These are phyloP conservation scores for Piliocolobus tephrosceles DNA, from an alignment of 2,113 vertebrate species.

Conservation along the genomic window DNA sequence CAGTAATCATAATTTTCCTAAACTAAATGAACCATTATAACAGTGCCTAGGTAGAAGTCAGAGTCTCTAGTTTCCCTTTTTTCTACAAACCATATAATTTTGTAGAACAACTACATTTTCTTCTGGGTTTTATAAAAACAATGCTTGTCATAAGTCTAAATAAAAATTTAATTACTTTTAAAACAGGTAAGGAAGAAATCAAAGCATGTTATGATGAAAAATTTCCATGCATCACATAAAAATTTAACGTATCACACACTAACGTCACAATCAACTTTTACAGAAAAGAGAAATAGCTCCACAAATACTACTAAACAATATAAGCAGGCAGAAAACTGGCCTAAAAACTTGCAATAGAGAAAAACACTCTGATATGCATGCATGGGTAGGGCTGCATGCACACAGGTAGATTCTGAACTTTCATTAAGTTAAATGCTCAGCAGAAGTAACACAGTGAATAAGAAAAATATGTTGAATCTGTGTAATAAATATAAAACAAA, in stretches of 20 bases:
- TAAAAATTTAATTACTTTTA: constrained; percentile 45
- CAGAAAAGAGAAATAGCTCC: constrained; percentile 44
- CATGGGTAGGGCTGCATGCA: constrained; percentile 68
- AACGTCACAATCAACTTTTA: neutral
- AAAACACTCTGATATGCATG: constrained; percentile 44
- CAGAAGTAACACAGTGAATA: constrained; percentile 50
- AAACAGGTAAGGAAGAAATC: constrained; percentile 54
- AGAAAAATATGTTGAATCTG: constrained; percentile 83
- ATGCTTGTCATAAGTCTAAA: constrained; percentile 27
- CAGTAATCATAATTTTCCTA: constrained; percentile 20
- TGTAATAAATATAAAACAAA: constrained; percentile 65
- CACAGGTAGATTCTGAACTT: constrained; percentile 17
- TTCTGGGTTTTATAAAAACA: constrained; percentile 57
- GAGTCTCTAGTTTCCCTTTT: neutral
- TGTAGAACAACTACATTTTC: constrained; percentile 46
- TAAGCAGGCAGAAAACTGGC: constrained; percentile 20
- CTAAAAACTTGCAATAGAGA: neutral
- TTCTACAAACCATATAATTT: neutral
- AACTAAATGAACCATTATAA: neutral
- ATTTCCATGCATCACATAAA: constrained; percentile 48
- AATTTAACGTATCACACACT: constrained; percentile 19
- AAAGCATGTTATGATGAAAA: constrained; percentile 44
- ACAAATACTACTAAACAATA: neutral
- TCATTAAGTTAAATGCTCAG: neutral
- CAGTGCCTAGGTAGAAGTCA: neutral